phyloP scores from a whole-genome alignment of 1,140 invertebrate species.

The Heliconius nattereri region DNA sequence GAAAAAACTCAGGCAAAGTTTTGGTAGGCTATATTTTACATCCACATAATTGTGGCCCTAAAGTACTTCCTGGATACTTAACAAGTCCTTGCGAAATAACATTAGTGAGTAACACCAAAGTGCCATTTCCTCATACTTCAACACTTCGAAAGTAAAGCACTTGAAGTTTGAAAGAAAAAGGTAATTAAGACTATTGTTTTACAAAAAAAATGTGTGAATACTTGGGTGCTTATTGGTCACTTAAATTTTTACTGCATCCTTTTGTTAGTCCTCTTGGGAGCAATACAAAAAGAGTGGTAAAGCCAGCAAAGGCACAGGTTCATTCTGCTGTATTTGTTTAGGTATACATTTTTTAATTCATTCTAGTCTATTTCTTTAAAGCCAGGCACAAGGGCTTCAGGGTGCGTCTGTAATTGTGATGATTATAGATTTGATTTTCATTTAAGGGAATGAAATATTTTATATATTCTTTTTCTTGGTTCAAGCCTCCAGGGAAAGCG shows the following conservation, averaged over 20 bases:
- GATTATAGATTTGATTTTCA: no score
- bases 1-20: not conserved
- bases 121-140: conserved; percentile 5
- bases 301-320: not conserved
- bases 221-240: not conserved
- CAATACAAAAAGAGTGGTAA: not conserved
- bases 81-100: conserved; percentile 7
- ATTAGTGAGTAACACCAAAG: conserved; percentile 18
- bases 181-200: not conserved
- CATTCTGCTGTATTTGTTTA: no score
- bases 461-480: no score
- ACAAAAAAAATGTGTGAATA: conserved; percentile 4
- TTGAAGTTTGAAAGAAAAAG: not conserved
- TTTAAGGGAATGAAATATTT: no score
- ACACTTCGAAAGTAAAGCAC: conserved; percentile 13
- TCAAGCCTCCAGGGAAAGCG: no score
- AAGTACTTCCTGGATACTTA: conserved; percentile 21
- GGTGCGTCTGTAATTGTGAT: no score
- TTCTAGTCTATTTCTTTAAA: no score
- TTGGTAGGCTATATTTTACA: not conserved
- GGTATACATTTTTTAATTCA: no score
- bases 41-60: not conserved
- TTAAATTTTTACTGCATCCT: not conserved
- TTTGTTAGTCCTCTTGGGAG: not conserved
- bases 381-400: no score